Evolutionary conservation across 2,888 invertebrate species (phyloP), one percentile per base, ranked within the genome.

Genomic region (Homarus gammarus): DNA sequence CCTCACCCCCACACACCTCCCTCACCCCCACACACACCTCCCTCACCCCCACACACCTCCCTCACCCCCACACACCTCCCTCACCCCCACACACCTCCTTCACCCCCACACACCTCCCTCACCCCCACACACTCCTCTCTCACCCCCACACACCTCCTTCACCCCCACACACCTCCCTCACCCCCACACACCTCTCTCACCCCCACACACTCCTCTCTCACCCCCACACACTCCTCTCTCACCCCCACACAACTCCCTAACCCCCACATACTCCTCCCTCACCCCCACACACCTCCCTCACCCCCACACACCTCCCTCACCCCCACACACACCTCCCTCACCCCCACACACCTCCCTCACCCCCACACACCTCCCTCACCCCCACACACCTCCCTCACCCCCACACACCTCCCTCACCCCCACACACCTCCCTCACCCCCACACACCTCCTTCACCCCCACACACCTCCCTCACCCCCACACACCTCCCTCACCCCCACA

Each of bases 251-350:
- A 56, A n/a, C 56, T 18, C 56, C 18, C 56, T 15, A 56, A 56
- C 56, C 12, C 56, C n/a, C 68, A 68, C 68, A 68, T 68, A 68
- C 68, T 5, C n/a, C 64, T 3, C 64, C 70, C 31, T 70, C 70
- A 33, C 70, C 70, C 70, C 15, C 70, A 31, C 70, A 33, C 31
- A 31, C 33, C 70, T 31, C 70, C n/a, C n/a, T n/a, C n/a, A n/a
- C n/a, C 70, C n/a, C 36, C 31, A 6, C 31, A 64, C 8, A 64
- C 22, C 64, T 5, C n/a, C 31, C 64, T 18, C 31, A 31, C 64
- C 64, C 64, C 64, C 64, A 15, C 56, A 56, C 56, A 15, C 12
- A 22, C 22, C 31, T 3, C 64, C 64, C 31, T 64, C 64, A 31
- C 64, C 31, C 64, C 64, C n/a, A 27, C 64, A 72, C 36, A 33